Percentiles rank a stretch among this genome's conserved stretches.
Conservation (phyloP, 2,797 vertebrate genomes). For the Graptemys geographica region DNA sequence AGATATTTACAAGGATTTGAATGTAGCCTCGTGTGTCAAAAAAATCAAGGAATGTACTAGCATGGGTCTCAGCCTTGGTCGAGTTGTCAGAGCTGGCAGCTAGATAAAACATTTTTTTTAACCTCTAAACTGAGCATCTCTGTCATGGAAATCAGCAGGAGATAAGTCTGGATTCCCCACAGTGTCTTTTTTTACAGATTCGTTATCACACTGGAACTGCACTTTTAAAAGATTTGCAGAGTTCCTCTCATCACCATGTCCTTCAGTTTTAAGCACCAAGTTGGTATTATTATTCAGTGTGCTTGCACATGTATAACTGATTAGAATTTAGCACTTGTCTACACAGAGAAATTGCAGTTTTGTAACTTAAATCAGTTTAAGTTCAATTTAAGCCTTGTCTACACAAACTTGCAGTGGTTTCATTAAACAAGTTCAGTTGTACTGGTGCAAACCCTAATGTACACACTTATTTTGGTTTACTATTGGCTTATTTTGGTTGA, state of each 20-base stretch:
- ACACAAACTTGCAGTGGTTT: background rate
- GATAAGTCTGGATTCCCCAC: background rate
- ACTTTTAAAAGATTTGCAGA: background rate
- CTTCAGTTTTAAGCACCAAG: background rate
- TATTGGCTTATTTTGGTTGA: background rate
- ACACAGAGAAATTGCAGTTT: background rate
- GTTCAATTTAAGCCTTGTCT: background rate
- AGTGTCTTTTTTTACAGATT: background rate
- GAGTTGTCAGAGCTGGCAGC: background rate
- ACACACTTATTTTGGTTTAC: background rate
- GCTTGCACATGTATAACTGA: background rate
- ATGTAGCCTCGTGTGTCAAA: background rate
- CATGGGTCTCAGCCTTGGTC: background rate
- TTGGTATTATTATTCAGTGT: background rate
- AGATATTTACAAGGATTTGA: background rate
- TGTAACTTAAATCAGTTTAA: background rate
- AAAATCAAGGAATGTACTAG: background rate
- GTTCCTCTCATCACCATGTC: background rate
- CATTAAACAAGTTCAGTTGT: background rate
- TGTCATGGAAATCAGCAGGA: background rate
- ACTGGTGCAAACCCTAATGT: background rate
- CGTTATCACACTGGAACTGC: background rate
- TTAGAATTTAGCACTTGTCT: background rate
- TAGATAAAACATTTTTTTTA: background rate
- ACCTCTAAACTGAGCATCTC: background rate